Evolutionary conservation across 2,113 vertebrate species (phyloP).

Genomic region (Labeo catla): DNA sequence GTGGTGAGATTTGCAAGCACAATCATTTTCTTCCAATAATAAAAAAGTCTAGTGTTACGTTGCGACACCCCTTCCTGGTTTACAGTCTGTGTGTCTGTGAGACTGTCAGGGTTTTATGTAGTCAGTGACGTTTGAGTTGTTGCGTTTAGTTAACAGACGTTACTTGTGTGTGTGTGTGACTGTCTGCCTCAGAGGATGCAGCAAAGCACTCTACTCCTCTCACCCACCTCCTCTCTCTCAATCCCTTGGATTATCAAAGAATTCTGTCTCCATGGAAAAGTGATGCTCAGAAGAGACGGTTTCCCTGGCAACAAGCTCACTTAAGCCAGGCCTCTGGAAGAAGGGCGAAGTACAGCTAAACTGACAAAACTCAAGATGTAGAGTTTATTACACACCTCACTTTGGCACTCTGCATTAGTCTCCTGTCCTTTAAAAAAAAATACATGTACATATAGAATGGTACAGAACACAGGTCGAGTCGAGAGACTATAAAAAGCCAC

Average conservation of each 20-base stretch:
- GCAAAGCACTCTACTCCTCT: conserved; percentile 48
- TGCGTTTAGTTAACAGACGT: background rate
- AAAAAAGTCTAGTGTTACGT: background rate
- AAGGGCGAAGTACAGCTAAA: conserved; percentile 56
- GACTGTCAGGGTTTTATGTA: conserved; percentile 8
- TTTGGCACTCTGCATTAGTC: conserved; percentile 29
- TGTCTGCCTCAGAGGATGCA: conserved; percentile 57
- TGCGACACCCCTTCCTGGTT: background rate
- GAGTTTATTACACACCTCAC: conserved; percentile 56
- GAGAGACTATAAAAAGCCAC: background rate
- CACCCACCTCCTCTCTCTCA: conserved; percentile 67
- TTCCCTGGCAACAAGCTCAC: conserved; percentile 73
- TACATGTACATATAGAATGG: background rate
- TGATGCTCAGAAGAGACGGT: conserved; percentile 68
- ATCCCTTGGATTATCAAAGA: conserved; percentile 75
- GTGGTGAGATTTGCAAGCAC: background rate
- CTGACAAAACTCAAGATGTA: conserved; percentile 59
- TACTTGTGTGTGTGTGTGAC: background rate
- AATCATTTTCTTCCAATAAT: background rate
- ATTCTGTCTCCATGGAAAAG: conserved; percentile 72
- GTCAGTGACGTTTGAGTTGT: conserved; percentile 16
- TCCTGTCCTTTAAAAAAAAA: background rate
- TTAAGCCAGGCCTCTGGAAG: conserved; percentile 64
- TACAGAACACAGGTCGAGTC: background rate
- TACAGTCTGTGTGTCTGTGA: background rate